phyloP scores from a whole-genome alignment of 2,888 invertebrate species.

The Aleiodes testaceus region DNA sequence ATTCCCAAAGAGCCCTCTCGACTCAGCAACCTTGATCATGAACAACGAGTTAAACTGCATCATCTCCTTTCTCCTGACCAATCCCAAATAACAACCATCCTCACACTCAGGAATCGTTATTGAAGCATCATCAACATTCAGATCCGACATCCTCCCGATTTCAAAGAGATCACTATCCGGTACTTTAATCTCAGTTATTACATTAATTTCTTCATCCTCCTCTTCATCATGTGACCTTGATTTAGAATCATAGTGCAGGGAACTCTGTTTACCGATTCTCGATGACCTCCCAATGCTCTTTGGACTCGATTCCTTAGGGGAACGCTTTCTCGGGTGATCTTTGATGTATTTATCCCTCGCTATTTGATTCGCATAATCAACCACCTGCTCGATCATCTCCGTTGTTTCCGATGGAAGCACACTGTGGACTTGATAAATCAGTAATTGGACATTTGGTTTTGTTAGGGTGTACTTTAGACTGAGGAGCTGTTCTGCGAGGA shows the following conservation, averaged over 20 bases:
- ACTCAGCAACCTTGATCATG: slow-evolving; percentile 88
- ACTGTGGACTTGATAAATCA: slow-evolving; percentile 88
- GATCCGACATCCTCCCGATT: slow-evolving; percentile 76
- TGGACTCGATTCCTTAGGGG: slow-evolving; percentile 49
- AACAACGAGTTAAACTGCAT: slow-evolving; percentile 86
- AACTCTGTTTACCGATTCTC: slow-evolving; percentile 24
- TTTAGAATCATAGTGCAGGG: slow-evolving; percentile 13
- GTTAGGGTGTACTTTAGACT: slow-evolving; percentile 84
- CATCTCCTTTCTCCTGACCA: slow-evolving; percentile 83
- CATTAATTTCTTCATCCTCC: slow-evolving; percentile 23
- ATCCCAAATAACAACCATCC: slow-evolving; percentile 79
- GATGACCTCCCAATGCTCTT: slow-evolving; percentile 42
- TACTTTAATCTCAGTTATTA: slow-evolving; percentile 73
- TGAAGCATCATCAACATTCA: slow-evolving; percentile 75
- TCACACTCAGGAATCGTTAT: slow-evolving; percentile 37
- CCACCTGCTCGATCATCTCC: slow-evolving; percentile 81
- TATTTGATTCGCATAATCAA: slow-evolving; percentile 79
- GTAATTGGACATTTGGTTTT: slow-evolving; percentile 86
- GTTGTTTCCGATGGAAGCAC: slow-evolving; percentile 83
- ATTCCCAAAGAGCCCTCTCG: slow-evolving; percentile 83
- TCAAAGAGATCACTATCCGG: slow-evolving; percentile 84
- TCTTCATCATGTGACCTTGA: slow-evolving; percentile 7
- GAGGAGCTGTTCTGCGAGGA: slow-evolving; percentile 84
- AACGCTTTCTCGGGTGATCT: slow-evolving; percentile 57
- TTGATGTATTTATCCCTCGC: slow-evolving; percentile 81